Base-by-base conservation (phyloP, 1,140 invertebrate species). In the Drosophila teissieri region DNA sequence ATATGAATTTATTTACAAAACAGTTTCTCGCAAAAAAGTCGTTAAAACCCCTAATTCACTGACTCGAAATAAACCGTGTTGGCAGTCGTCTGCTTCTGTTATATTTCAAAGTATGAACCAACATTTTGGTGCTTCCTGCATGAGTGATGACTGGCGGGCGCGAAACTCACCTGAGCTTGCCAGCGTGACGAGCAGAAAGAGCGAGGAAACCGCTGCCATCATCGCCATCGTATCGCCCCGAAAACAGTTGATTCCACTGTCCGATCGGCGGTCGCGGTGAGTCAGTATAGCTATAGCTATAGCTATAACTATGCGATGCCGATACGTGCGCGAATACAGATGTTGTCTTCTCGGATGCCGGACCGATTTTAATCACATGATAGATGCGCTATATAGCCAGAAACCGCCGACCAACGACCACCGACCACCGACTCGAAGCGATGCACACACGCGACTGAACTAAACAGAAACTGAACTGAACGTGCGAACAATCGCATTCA, bases 391-490 rank as follows among this genome's bases (percentile, higher is more conserved):
- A 72, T 68, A 46, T 56, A 69, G 64, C 51, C 44, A 56, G 44
- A 61, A 68, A 44, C 78, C 74, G 65, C 45, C 49, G 31, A 60
- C 34, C 56, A 51, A 64, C 73, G 63, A 39, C 37, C 37, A 39
- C 37, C 60, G 60, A 63, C 57, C 78, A 79, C 84, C 80, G 63
- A 70, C 67, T 68, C 76, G 54, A 69, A 69, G 84, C 78, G 80
- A 56, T 88, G 80, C 83, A 76, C 80, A 89, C 65, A 55, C 76
- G 80, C 81, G 72, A 88, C 83, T 89, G 75, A 86, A 70, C 65
- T 45, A 58, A 54, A 61, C 49, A 17, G 17, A 73, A 53, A 53
- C 56, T 44, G 22, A 73, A 62, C 68, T 58, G 46, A 49, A 45
- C 49, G 57, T 48, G 31, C 68, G 68, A 73, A 55, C 62, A 82